A percentile compares a stretch with the other conserved stretches of the same genome.
Evolutionary conservation across 2,113 vertebrate genomes (phyloP).

Genomic region (Laterallus jamaicensis): DNA sequence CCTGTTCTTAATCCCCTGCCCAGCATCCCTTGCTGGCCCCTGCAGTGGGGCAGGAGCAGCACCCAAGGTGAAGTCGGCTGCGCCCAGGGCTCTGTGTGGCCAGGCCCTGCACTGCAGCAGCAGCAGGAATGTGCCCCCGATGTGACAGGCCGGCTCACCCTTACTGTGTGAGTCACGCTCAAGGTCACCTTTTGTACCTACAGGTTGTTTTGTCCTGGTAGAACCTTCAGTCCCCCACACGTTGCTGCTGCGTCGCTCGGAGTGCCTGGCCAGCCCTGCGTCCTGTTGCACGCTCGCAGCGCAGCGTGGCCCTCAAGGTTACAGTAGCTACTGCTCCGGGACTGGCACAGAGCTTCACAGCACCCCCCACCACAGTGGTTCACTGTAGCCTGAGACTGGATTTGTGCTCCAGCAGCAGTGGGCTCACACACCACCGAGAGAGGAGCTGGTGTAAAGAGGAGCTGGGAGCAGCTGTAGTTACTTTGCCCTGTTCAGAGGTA

Average conservation of each 20-base stretch:
- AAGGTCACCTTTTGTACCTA: background rate
- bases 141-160: fast-evolving
- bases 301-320: fast-evolving
- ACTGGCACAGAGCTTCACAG: background rate
- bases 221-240: fast-evolving
- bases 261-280: background rate
- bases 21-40: background rate
- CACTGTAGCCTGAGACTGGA: fast-evolving
- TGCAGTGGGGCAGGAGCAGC: fast-evolving
- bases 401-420: background rate
- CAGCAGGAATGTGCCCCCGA: background rate
- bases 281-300: fast-evolving
- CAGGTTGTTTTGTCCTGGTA: background rate
- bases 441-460: background rate
- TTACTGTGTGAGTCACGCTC: fast-evolving
- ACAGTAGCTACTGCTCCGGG: background rate
- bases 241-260: fast-evolving
- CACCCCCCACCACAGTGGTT: background rate
- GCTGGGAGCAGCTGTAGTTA: background rate
- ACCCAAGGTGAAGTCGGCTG: background rate
- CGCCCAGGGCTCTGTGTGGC: fast-evolving
- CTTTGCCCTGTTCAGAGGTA: background rate
- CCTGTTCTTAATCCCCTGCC: background rate
- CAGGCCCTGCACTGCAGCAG: fast-evolving
- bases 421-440: background rate